Conservation (phyloP, 1,140 invertebrate genomes). For the Amphibalanus amphitrite region DNA sequence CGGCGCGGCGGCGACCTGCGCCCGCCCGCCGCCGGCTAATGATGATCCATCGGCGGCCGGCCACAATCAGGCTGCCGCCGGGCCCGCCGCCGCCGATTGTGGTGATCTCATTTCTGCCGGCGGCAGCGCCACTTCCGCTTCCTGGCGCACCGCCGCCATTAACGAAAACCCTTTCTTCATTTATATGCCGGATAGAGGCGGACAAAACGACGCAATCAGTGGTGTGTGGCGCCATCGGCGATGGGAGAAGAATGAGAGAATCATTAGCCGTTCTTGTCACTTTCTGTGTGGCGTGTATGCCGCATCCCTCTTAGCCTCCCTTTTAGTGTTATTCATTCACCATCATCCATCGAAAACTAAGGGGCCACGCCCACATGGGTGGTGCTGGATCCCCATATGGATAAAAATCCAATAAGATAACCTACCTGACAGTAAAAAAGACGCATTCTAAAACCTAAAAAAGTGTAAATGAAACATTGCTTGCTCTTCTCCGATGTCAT, state of each 20-base stretch:
- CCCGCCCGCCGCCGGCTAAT: not conserved
- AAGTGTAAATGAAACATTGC: too few species aligned
- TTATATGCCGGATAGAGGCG: not conserved
- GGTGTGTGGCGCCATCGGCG: not conserved
- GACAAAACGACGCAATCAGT: constrained; percentile 1
- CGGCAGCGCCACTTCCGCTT: not conserved
- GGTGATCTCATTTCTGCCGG: not conserved
- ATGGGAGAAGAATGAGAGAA: not conserved
- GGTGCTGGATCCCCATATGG: too few species aligned
- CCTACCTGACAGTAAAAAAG: too few species aligned
- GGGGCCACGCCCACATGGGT: too few species aligned
- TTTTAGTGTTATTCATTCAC: too few species aligned
- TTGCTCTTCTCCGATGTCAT: too few species aligned
- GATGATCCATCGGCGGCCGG: not conserved
- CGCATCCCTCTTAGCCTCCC: too few species aligned
- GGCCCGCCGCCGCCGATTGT: not conserved
- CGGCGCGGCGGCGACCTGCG: not conserved
- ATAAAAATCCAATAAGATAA: too few species aligned
- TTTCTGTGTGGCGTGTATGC: too few species aligned
- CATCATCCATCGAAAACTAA: too few species aligned
- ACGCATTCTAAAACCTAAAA: too few species aligned
- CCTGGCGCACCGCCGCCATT: not conserved
- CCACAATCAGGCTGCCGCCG: not conserved
- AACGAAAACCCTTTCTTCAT: not conserved
- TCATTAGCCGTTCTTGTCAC: not conserved